phyloP scores from a whole-genome alignment of 2,113 vertebrate genomes.

The Orientallactaga bullata region DNA sequence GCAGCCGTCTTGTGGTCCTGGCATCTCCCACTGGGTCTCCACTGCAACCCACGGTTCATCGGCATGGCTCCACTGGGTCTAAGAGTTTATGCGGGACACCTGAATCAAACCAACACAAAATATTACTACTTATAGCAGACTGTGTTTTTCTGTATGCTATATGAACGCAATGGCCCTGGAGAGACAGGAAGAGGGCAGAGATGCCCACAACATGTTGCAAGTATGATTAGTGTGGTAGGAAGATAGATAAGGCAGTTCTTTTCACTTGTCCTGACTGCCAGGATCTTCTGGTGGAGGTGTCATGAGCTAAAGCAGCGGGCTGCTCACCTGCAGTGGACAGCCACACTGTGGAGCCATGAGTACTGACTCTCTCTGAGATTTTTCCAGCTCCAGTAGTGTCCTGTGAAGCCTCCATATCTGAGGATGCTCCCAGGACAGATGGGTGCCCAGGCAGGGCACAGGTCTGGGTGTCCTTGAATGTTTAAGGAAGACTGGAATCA shows the following conservation, averaged over 20 bases:
- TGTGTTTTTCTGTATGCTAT: neutral
- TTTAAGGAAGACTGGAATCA: neutral
- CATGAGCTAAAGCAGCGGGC: accelerated
- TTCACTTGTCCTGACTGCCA: neutral
- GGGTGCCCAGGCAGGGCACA: neutral
- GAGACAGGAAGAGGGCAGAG: neutral
- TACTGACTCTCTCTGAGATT: accelerated
- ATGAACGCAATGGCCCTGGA: no score
- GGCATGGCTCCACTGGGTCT: no score
- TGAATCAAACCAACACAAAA: no score
- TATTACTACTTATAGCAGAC: neutral
- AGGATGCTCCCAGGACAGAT: accelerated
- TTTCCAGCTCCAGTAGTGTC: accelerated
- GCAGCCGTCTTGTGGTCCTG: no score
- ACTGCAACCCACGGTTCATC: no score
- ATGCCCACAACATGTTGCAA: accelerated
- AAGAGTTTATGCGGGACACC: no score
- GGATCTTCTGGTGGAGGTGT: neutral
- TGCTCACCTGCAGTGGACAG: accelerated
- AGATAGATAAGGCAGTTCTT: neutral
- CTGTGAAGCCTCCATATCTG: accelerated
- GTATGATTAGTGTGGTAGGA: neutral
- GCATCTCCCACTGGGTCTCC: no score
- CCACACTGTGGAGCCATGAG: no score
- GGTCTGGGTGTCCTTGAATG: neutral